phyloP scores from a whole-genome alignment of 2,113 vertebrate genomes.

The Macrotus californicus region DNA sequence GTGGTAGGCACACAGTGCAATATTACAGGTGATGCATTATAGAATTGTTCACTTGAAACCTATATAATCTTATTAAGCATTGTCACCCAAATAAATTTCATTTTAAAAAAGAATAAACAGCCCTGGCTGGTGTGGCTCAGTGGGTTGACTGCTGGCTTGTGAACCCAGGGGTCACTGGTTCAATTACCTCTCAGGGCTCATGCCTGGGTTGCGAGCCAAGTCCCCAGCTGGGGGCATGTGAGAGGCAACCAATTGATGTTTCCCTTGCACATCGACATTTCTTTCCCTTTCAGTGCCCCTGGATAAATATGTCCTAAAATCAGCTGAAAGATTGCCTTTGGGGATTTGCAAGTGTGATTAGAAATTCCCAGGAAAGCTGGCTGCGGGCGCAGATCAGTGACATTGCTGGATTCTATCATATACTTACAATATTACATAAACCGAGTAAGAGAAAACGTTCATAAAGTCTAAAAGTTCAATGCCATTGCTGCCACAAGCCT shows the following conservation, averaged over 20 bases:
- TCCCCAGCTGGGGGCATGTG: too few species aligned
- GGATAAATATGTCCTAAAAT: neutral
- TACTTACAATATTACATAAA: neutral
- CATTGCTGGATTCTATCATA: neutral
- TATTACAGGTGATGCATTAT: neutral
- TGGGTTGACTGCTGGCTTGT: too few species aligned
- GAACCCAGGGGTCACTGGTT: too few species aligned
- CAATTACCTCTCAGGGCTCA: too few species aligned
- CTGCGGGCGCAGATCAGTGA: neutral
- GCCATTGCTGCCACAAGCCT: neutral
- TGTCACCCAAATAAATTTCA: neutral
- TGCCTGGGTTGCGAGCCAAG: too few species aligned
- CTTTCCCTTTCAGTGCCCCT: neutral
- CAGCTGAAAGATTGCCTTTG: neutral
- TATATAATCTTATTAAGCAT: neutral
- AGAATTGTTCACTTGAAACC: neutral
- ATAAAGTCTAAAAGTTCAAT: neutral
- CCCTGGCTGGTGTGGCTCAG: too few species aligned
- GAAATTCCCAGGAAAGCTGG: conserved; percentile 4
- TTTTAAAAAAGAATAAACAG: neutral
- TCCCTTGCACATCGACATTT: too few species aligned
- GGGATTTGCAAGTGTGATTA: conserved; percentile 31
- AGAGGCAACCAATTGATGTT: too few species aligned
- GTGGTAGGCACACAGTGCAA: neutral
- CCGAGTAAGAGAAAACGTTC: neutral